Percentiles rank a stretch among this genome's conserved stretches.
Evolutionary conservation across 35 echinoderm and acorn worm species (phyloP).

Genomic region (Anneissia japonica): DNA sequence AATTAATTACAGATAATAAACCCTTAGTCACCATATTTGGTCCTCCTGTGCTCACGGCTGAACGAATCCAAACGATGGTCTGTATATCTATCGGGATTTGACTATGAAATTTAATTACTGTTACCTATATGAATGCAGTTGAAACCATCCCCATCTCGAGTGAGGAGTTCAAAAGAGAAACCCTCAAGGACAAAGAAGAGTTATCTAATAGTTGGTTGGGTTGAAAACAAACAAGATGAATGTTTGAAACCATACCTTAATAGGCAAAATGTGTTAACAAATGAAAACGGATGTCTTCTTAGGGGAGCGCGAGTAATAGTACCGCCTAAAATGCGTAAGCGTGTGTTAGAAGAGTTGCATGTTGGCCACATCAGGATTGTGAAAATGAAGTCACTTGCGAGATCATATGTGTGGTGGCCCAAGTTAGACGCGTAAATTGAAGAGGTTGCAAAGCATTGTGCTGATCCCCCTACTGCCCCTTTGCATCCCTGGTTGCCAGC

Average conservation of each 20-base stretch:
- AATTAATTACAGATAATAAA: constrained; percentile 45
- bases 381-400: constrained; percentile 44
- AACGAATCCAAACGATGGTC: constrained; percentile 38
- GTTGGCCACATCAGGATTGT: constrained; percentile 40
- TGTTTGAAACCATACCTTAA: constrained; percentile 28
- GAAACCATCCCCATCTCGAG: constrained; percentile 6
- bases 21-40: constrained; percentile 28
- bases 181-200: background rate
- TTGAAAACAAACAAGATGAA: constrained; percentile 22
- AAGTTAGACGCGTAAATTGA: constrained; percentile 48
- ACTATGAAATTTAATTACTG: constrained; percentile 34
- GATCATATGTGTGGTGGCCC: constrained; percentile 49
- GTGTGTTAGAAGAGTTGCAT: constrained; percentile 33
- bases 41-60: constrained; percentile 23
- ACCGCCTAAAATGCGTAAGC: constrained; percentile 17
- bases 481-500: constrained; percentile 60
- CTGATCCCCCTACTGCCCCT: constrained; percentile 20
- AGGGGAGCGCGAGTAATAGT: constrained; percentile 28
- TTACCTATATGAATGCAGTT: no score
- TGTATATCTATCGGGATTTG: constrained; percentile 29
- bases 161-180: constrained; percentile 21
- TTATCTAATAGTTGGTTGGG: constrained; percentile 32
- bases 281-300: constrained; percentile 11
- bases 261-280: constrained; percentile 16
- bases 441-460: constrained; percentile 12